Base-by-base conservation (phyloP, 2,888 invertebrate species). In the Muscina levida region DNA sequence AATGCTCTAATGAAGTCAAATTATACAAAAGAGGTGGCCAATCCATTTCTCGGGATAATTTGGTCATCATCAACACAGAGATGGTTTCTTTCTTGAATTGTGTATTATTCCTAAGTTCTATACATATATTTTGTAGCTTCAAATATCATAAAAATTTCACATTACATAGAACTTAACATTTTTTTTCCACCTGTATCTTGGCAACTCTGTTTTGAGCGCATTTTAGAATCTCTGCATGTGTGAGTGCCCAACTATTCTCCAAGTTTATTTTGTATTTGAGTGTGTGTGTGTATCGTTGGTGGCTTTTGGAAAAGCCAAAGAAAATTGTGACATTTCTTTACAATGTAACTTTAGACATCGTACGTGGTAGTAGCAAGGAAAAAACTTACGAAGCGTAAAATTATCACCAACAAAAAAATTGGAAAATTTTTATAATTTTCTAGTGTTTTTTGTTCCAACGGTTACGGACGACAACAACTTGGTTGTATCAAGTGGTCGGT, bases 351-450 rank as follows among this genome's bases (percentile, higher is more conserved):
- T 62, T 24, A 39, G 13, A 46, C 44, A 62, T 44, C 59, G 75
- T 56, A 59, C 44, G 44, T 22, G 15, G 19, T 13, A 22, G 42
- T 19, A 62, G 62, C 22, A 66, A 62, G 68, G 26, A 80, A 70
- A 57, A 74, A 81, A 39, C 59, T 66, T 51, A 68, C 75, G 75
- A 53, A 82, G 75, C 79, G 65, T 73, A 48, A 76, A 82, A 76
- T 82, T 82, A 70, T 37, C 39, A 42, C 10, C 13, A 24, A n/a
- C n/a, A 26, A 31, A 8, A 72, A 66, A 22, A 22, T 13, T 56
- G 39, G 37, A 31, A 67, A 62, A 66, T 62, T 57, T 22, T 17
- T 66, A 74, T 15, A 59, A 13, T 26, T 24, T 53, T 10, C 24
- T 53, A 8, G 10, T 24, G 53, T 51, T 22, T 51, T 51, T 51